A percentile compares a stretch with the other conserved stretches of the same genome.
phyloP scores from a whole-genome alignment of 2,113 vertebrate species.

The Anas platyrhynchos region DNA sequence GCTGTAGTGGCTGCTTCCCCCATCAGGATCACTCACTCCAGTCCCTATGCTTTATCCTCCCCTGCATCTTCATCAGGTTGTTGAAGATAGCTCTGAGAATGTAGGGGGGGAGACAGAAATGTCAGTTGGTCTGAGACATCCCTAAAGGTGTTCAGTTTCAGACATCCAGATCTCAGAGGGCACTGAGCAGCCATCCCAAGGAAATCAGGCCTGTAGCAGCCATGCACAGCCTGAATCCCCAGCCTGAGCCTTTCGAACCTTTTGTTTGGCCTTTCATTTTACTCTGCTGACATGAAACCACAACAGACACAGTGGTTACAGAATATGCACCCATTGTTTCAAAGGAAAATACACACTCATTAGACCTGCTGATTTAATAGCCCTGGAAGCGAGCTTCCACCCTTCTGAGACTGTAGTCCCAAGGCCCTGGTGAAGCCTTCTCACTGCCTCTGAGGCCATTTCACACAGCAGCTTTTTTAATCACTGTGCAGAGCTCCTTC shows the following conservation, averaged over 20 bases:
- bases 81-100: fast-evolving
- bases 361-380: not conserved
- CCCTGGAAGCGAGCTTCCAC: not conserved
- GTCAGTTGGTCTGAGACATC: not conserved
- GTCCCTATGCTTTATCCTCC: not conserved
- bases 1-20: not conserved
- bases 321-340: not conserved
- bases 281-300: not conserved
- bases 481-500: not conserved
- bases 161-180: not conserved
- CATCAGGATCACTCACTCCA: not conserved
- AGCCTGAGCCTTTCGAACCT: not conserved
- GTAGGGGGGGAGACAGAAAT: not conserved
- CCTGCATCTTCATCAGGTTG: fast-evolving
- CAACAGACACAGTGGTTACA: not conserved
- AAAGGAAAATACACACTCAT: not conserved
- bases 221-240: not conserved
- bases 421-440: not conserved
- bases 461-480: not conserved
- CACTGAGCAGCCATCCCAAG: not conserved
- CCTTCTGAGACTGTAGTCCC: not conserved
- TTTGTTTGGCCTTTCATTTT: fast-evolving
- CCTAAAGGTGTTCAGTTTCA: not conserved
- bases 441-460: fast-evolving
- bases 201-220: not conserved